phyloP scores from a whole-genome alignment of 2,797 vertebrate genomes.

The Spondyliosoma cantharus region DNA sequence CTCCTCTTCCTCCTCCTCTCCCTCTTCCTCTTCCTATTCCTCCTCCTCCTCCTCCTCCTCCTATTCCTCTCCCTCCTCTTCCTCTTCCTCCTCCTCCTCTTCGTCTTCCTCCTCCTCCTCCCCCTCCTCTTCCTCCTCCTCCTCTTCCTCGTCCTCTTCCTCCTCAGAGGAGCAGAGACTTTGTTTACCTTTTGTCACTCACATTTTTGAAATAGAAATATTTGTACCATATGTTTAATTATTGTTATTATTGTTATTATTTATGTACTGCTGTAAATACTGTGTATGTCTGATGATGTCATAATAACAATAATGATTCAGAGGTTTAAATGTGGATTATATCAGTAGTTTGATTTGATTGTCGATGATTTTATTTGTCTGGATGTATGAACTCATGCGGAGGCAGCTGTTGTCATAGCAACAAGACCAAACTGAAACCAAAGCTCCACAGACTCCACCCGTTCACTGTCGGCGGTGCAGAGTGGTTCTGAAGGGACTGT shows the following conservation, averaged over 20 bases:
- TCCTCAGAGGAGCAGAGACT: not conserved
- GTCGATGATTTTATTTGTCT: not conserved
- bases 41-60: no score
- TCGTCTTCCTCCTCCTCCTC: no score
- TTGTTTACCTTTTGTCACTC: not conserved
- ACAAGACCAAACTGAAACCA: not conserved
- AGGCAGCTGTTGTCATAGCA: constrained; percentile 1
- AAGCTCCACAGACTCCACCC: no score
- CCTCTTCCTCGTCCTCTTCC: no score
- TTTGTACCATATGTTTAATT: constrained; percentile 14
- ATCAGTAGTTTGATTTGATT: not conserved
- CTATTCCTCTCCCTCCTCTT: no score
- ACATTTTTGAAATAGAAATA: constrained; percentile 7
- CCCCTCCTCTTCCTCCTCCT: no score
- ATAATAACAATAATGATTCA: no score
- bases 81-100: no score
- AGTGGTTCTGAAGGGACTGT: not conserved
- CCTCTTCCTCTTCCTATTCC: not conserved
- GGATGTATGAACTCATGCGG: no score
- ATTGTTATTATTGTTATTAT: not conserved
- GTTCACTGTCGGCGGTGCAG: no score
- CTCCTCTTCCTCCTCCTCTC: not conserved
- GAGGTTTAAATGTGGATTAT: not conserved
- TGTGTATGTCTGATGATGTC: not conserved
- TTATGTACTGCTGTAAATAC: constrained; percentile 13